Base-by-base conservation (phyloP, 2,113 vertebrate species). In the Nannospalax galili region DNA sequence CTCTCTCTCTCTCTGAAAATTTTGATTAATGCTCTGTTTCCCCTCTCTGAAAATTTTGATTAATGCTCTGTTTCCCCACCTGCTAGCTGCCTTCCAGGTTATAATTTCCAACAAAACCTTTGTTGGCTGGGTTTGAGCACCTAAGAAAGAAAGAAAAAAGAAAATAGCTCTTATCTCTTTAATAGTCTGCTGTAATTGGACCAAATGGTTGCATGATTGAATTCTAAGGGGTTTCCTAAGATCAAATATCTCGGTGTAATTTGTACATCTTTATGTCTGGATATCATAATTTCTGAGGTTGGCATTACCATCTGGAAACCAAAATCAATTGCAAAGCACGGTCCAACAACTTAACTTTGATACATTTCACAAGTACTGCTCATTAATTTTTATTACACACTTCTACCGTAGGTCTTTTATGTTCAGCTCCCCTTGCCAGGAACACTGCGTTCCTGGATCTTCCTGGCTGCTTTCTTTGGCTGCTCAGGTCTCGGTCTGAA, bases 351-450 rank as follows among this genome's bases (percentile, higher is more conserved):
- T 90, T 58, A 92, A 7, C 78, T 91, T 93, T 72, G 81, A 82
- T 90, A 84, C 28, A 82, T 93, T 58, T 94, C 40, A 48, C 48
- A 19, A 91, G 72, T 37, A 60, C 58, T 42, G 37, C n/a, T 89
- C 75, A 75, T 86, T 92, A 90, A 91, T 91, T 95, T 96, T 94
- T 92, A 90, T 84, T 79, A 22, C 77, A 60, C 24, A 32, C 70
- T 75, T 19, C 72, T 88, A 45, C 84, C 87, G 58, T 56, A 78
- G 80, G 86, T 72, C 14, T 48, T 91, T 84, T 73, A 84, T 62
- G 70, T 90, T 78, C 67, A 35, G 2, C 90, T 88, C 58, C 24
- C 56, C 64, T 96, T 67, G 42, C 64, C 64, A 78, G 89, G 62
- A 84, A 35, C 62, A 30, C n/a, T 19, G 1, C 84, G n/a, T 86